Evolutionary conservation across 2,113 vertebrate genomes (phyloP).

Genomic region (Dolichallabes microphthalmus): DNA sequence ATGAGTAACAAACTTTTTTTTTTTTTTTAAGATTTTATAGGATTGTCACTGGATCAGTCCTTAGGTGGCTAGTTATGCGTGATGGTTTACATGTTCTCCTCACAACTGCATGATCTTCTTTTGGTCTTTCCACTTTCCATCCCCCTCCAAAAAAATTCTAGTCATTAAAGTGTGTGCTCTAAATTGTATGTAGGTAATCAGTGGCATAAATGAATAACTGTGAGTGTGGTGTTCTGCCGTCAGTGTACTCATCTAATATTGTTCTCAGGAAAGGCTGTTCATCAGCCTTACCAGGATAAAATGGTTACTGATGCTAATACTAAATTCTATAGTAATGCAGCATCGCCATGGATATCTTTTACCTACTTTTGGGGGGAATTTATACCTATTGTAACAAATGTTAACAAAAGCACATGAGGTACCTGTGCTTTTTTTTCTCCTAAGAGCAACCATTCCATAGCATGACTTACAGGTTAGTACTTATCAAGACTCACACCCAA

Average conservation of each 20-base stretch:
- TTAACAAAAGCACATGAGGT: not conserved
- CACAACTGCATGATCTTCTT: not conserved
- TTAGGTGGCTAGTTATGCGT: not conserved
- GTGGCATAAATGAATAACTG: not conserved
- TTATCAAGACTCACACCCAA: conserved; percentile 59
- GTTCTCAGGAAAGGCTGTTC: not conserved
- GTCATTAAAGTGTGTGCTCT: not conserved
- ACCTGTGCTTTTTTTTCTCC: not conserved
- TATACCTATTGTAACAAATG: not conserved
- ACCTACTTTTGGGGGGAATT: not conserved
- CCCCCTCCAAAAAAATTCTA: not conserved
- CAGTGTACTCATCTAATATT: not conserved
- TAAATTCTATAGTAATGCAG: not conserved
- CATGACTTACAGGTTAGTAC: conserved; percentile 58
- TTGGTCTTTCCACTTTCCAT: not conserved
- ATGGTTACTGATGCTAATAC: not conserved
- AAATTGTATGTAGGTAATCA: not conserved
- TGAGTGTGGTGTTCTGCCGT: not conserved
- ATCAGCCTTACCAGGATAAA: not conserved
- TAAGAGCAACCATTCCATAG: conserved; percentile 40
- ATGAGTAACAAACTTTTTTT: not conserved
- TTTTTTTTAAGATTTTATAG: no score
- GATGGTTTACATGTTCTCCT: not conserved
- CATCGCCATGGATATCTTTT: not conserved
- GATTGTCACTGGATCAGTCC: not conserved